Evolutionary conservation across 92 coral and sea anemone species (phyloP), one percentile per base, ranked within the genome.

Genomic region (Actinernus sp.): DNA sequence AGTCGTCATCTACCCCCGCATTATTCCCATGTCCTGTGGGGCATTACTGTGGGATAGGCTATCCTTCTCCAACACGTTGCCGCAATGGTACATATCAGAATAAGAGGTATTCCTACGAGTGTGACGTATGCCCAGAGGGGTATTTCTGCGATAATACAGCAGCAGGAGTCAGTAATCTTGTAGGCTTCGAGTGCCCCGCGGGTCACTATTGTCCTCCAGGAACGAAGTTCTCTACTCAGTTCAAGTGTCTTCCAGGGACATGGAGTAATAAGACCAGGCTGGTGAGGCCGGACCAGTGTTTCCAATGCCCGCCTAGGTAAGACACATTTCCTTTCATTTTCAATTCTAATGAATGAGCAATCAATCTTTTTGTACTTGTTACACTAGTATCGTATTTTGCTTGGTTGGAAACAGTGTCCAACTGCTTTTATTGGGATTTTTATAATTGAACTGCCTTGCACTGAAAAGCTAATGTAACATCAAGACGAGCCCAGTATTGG

Each of bases 101-200:
- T 38, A 68, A 49, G 13, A 54, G 79, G 55, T 94, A 91, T 59
- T 47, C 84, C 47, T 63, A 65, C 54, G 49, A 63, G 21, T 94
- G 98, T 39, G 79, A 81, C 44, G 66, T 41, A 41, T 94, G 98
- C 43, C 74, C 65, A 29, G 73, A 76, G 30, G 97, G 97, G 13
- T 94, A 91, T 61, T 94, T 68, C 75, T 94, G 98, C 28, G 98
- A 94, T 58, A 94, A 90, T 49, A 90, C 98, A 0, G 70, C 71
- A 34, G 38, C 44, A 22, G 92, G 91, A 0, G 81, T 94, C 2
- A 65, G 63, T 37, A 60, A 48, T 56, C 87, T 87, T 3, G 58
- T 83, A 9, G 93, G 88, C 6, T 80, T 58, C 20, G 82, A 71
- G 14, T 93, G 98, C 19, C 98, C 95, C 2, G 40, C 52, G 19